Percentiles rank a stretch among this genome's conserved stretches.
Evolutionary conservation across 2,797 vertebrate species (phyloP).

Genomic region (Microcaecilia unicolor): DNA sequence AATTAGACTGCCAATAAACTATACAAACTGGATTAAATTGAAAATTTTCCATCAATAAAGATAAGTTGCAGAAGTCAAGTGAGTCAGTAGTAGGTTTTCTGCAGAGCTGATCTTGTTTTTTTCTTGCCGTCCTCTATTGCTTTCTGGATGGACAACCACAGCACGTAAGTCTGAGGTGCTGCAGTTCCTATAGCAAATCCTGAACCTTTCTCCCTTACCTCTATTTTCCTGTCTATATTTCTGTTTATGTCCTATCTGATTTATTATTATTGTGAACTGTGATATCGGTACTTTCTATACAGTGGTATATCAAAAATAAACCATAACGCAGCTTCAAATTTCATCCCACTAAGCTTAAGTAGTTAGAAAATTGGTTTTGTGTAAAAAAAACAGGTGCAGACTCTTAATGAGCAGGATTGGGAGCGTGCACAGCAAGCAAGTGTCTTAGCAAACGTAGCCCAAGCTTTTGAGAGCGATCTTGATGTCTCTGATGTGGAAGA

Average conservation of each 20-base stretch:
- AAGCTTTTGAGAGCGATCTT: slow-evolving; percentile 90
- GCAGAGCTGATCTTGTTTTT: slow-evolving; percentile 20
- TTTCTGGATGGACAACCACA: slow-evolving; percentile 43
- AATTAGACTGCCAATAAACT: too few species aligned
- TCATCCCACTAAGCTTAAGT: too few species aligned
- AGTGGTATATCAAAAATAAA: too few species aligned
- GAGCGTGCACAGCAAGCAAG: slow-evolving; percentile 94
- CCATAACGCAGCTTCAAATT: too few species aligned
- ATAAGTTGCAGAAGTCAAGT: too few species aligned
- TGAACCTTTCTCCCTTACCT: not conserved
- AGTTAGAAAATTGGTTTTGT: too few species aligned
- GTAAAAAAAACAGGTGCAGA: slow-evolving; percentile 71
- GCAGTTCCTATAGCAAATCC: not conserved
- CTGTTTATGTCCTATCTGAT: not conserved
- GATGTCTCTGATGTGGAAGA: slow-evolving; percentile 87
- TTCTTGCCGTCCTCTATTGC: slow-evolving; percentile 19
- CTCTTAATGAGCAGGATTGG: slow-evolving; percentile 95
- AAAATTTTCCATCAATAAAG: too few species aligned
- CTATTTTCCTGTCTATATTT: not conserved
- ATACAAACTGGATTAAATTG: too few species aligned
- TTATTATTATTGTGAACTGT: too few species aligned
- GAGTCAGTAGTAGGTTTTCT: too few species aligned
- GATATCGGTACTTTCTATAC: too few species aligned
- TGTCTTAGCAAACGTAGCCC: slow-evolving; percentile 89
- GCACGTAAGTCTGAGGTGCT: slow-evolving; percentile 57